Percentiles rank a stretch among this genome's conserved stretches.
phyloP scores from a whole-genome alignment of 2,113 vertebrate genomes.

The Gobius niger region DNA sequence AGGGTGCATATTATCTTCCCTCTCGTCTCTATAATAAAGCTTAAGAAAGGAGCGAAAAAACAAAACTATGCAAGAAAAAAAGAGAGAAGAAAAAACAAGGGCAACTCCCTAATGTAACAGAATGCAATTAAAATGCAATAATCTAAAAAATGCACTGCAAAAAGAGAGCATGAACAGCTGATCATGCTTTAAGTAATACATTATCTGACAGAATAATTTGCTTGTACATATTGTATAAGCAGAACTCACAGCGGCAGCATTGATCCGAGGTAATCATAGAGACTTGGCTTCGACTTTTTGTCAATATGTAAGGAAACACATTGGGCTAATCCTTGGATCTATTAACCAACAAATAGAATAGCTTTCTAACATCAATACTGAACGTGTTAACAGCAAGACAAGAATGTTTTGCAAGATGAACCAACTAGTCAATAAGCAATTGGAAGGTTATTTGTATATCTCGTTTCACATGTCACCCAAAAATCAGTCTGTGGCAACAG shows the following conservation, averaged over 20 bases:
- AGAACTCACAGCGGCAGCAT: slow-evolving; percentile 33
- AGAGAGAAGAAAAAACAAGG: neutral
- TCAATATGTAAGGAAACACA: slow-evolving; percentile 56
- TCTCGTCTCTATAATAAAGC: slow-evolving; percentile 29
- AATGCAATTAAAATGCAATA: neutral
- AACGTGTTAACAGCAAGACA: slow-evolving; percentile 36
- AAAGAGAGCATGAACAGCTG: neutral
- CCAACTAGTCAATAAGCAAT: neutral
- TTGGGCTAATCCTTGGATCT: slow-evolving; percentile 45
- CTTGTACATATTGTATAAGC: slow-evolving; percentile 3
- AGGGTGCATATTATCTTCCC: slow-evolving; percentile 3
- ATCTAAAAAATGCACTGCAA: too few relatives aligned
- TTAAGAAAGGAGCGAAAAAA: slow-evolving; percentile 30
- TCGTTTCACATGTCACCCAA: too few relatives aligned
- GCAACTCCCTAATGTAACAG: slow-evolving; percentile 15
- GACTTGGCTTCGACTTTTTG: slow-evolving; percentile 44
- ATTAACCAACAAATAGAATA: slow-evolving; percentile 52
- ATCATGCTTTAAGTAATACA: neutral
- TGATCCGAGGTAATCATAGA: slow-evolving; percentile 44
- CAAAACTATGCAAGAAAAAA: slow-evolving; percentile 4
- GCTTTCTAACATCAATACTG: slow-evolving; percentile 39
- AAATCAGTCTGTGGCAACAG: too few relatives aligned
- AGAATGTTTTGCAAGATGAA: slow-evolving; percentile 16
- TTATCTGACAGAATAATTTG: slow-evolving; percentile 16
- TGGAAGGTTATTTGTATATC: too few relatives aligned